phyloP scores from a whole-genome alignment of 1,140 invertebrate species.

The Heliconius himera region DNA sequence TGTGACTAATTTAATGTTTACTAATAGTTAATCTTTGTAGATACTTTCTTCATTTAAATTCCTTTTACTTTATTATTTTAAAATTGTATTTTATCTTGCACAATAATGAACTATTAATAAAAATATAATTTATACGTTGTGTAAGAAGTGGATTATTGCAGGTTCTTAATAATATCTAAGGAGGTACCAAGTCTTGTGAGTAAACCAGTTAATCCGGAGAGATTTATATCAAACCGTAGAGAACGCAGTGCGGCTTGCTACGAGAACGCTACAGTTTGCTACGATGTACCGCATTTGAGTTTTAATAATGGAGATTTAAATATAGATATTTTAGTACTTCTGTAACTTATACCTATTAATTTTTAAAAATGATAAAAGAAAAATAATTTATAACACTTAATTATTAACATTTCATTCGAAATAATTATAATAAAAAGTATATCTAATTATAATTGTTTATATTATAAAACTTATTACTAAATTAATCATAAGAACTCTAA shows the following conservation, averaged over 20 bases:
- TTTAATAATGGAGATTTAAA: constrained; percentile 32
- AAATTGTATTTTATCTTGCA: neutral
- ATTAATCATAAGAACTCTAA: neutral
- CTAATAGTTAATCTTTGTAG: neutral
- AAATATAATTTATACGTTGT: constrained; percentile 22
- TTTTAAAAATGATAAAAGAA: neutral
- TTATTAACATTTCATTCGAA: neutral
- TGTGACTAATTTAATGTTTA: constrained; percentile 1
- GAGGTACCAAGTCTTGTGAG: constrained; percentile 48
- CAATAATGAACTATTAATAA: constrained; percentile 10
- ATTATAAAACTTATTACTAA: neutral
- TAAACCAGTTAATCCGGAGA: constrained; percentile 61
- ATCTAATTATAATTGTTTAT: neutral
- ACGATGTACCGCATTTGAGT: constrained; percentile 38
- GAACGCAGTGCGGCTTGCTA: constrained; percentile 61
- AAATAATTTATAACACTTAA: neutral
- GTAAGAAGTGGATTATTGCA: constrained; percentile 21
- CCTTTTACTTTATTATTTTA: neutral
- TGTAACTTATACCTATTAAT: neutral
- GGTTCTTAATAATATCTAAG: constrained; percentile 53
- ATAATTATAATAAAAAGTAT: too few relatives aligned
- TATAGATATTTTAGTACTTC: neutral
- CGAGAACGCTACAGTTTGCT: constrained; percentile 42
- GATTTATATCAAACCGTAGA: constrained; percentile 60
- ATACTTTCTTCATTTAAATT: neutral